Percentiles rank a stretch among this genome's conserved stretches.
Conservation (phyloP, 2,113 vertebrate species). For the Microcebus tavaratra region DNA sequence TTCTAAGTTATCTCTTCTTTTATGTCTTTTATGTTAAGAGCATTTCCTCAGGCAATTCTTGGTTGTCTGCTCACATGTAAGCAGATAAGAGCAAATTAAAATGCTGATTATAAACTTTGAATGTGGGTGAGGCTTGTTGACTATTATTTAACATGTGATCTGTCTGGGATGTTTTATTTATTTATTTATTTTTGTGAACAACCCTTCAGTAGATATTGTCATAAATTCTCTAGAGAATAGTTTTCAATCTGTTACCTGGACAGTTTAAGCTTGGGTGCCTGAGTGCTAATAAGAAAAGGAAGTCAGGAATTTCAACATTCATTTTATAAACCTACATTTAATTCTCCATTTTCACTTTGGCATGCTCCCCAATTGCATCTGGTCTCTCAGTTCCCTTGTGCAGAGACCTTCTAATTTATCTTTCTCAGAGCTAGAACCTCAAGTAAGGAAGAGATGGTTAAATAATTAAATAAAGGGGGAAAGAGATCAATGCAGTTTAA, state of each 20-base stretch:
- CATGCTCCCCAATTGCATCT: not conserved
- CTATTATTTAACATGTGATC: not conserved
- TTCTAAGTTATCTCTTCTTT: not conserved
- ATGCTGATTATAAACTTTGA: not conserved
- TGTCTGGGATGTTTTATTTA: not conserved
- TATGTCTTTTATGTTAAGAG: not conserved
- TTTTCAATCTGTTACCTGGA: not conserved
- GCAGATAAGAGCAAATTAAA: not conserved
- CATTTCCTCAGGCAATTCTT: not conserved
- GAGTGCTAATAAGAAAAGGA: not conserved
- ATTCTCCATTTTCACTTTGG: not conserved
- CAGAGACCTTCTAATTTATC: not conserved
- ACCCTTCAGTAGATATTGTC: not conserved
- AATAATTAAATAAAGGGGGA: too few species aligned
- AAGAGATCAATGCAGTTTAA: not conserved
- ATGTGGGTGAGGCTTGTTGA: not conserved
- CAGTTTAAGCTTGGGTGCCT: not conserved
- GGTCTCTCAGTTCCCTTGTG: fast-evolving
- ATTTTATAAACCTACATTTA: not conserved
- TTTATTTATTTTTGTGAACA: not conserved
- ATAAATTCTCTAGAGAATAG: not conserved
- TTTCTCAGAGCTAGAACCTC: not conserved
- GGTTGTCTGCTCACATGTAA: not conserved
- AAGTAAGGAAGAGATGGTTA: not conserved
- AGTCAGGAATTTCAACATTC: not conserved